Evolutionary conservation across 2,113 vertebrate species (phyloP), one percentile per base, ranked within the genome.

Genomic region (Neolamprologus sp.): DNA sequence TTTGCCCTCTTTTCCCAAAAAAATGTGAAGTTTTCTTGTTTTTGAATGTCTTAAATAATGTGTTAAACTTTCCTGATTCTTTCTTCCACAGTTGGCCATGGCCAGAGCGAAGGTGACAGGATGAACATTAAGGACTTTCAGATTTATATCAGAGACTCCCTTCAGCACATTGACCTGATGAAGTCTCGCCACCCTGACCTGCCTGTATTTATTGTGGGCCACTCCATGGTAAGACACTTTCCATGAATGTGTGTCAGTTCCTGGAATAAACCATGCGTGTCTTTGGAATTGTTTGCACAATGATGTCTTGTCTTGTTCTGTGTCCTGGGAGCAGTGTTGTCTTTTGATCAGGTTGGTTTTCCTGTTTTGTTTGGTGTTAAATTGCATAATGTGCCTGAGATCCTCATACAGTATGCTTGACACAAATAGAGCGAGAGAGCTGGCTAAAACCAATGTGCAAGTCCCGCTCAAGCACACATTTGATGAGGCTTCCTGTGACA

Each of bases 41-140:
- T 30, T 30, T 78, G 23, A 49, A 49, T 0, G 42, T 49, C 14
- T 78, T 78, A 78, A 49, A 49, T 21, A 78, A 75, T 11, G 42
- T 78, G 9, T 19, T 49, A 78, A 78, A 21, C 17, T 82, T 45
- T 84, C 19, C 49, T 12, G 82, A 49, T 65, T 80, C 58, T 91
- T 94, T 63, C 79, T 85, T 82, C 47, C 78, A 14, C 95, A 99
- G 99, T 99, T 28, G 99, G 99, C 85, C 98, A 99, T 0, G 99
- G 99, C 21, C 97, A 98, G 96, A 99, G 98, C 0, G 98, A 99
- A 93, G 98, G 99, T 2, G 98, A 98, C 13, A 96, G 98, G 60
- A 97, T 99, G 98, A 96, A 94, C 73, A 96, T 99, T 84, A 98
- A 97, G 5, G 97, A 99, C 91, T 99, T 99, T 96, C 97, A 98